Percentiles rank a stretch among this genome's conserved stretches.
Conservation (phyloP, 2,113 vertebrate genomes). For the Lasiurus borealis region DNA sequence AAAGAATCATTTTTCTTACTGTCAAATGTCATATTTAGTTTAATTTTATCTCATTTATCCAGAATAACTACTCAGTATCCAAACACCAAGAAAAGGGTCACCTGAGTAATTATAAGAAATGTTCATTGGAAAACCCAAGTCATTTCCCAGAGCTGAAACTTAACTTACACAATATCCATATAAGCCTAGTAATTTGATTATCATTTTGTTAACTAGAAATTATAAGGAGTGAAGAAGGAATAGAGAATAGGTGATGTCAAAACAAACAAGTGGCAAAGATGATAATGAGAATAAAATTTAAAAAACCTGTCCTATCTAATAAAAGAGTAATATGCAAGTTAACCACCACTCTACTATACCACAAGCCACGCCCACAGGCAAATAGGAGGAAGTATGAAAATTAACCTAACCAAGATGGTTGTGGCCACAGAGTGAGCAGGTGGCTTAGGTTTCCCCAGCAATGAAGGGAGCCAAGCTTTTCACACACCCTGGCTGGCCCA, state of each 20-base stretch:
- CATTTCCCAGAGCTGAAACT: slow-evolving; percentile 27
- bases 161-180: not conserved
- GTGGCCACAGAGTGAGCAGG: no score
- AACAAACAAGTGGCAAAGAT: not conserved
- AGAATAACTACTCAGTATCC: slow-evolving; percentile 20
- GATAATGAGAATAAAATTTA: not conserved
- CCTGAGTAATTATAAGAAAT: not conserved
- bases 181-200: slow-evolving; percentile 50
- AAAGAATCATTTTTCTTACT: slow-evolving; percentile 21
- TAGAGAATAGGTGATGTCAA: slow-evolving; percentile 16
- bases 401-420: no score
- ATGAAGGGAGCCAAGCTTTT: no score
- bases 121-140: slow-evolving; percentile 24
- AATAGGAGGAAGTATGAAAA: no score
- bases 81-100: slow-evolving; percentile 7
- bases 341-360: no score
- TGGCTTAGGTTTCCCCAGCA: no score
- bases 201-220: slow-evolving; percentile 44
- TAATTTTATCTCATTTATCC: slow-evolving; percentile 2
- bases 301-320: not conserved
- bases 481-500: no score
- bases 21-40: slow-evolving; percentile 10
- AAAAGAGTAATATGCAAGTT: no score
- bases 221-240: slow-evolving; percentile 36
- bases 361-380: no score